These are phyloP conservation scores for Struthio camelus DNA, from an alignment of 2,113 vertebrate species.

Conservation along the genomic window DNA sequence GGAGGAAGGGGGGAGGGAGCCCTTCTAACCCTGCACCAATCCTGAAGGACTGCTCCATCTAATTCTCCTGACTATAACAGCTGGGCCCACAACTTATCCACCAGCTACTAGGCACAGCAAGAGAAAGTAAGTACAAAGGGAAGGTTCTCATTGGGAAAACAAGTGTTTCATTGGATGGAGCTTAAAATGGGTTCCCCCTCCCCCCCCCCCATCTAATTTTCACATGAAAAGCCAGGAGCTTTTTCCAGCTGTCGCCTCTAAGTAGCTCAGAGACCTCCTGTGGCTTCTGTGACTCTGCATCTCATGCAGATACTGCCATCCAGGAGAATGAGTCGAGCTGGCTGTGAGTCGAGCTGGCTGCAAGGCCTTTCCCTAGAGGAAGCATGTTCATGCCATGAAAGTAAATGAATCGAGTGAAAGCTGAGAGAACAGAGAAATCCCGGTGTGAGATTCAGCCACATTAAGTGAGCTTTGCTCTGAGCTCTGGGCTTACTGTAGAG, in stretches of 20 bases:
- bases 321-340: not conserved
- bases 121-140: not conserved
- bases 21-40: not conserved
- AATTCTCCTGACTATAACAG: rapidly evolving
- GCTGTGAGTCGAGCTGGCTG: not conserved
- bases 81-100: not conserved
- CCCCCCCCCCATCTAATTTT: not conserved
- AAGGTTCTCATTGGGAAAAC: not conserved
- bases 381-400: not conserved
- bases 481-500: not conserved
- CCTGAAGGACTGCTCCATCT: not conserved
- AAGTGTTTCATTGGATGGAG: not conserved
- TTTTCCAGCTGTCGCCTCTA: not conserved
- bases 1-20: no score
- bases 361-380: not conserved
- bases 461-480: not conserved
- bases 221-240: not conserved
- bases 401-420: not conserved
- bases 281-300: not conserved
- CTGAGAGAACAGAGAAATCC: not conserved
- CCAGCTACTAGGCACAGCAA: not conserved
- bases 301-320: not conserved
- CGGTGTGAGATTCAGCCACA: not conserved
- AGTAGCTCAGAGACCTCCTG: not conserved
- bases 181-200: not conserved